Base-by-base conservation (phyloP, 2,797 vertebrate genomes). In the Poeciliopsis paucimaculata region DNA sequence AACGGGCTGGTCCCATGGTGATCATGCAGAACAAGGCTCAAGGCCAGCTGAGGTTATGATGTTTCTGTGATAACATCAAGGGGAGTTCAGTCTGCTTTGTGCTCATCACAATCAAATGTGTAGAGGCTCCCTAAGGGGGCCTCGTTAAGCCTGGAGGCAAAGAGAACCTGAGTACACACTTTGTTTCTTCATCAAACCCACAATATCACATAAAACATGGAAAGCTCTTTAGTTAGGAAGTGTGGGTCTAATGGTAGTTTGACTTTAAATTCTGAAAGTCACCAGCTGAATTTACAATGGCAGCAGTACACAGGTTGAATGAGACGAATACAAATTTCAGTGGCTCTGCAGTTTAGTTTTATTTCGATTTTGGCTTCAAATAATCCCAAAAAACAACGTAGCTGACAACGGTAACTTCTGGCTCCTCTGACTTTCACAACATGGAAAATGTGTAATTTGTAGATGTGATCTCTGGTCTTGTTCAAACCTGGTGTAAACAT, bases 1-100 rank as follows among this genome's bases (percentile, higher is more conserved):
- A 73, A 84, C 8, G 4, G 13, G 31, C 3, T 12, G 62, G 46
- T 64, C 60, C 76, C 53, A 9, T 13, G 9, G 75, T 75, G 81
- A 79, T 36, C 72, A 46, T 12, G 73, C 68, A 76, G 82, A 82
- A 57, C 76, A 45, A 74, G 75, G 80, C 79, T 80, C 74, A 84
- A 80, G 84, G 87, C 82, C 79, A 43, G 70, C 77, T 26, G 80
- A 86, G 87, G 87, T 85, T 66, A 79, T 16, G 45, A 73, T 80
- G 77, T 73, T 77, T 73, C 70, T 45, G 68, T 80, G 87, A 88
- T 87, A 85, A 80, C 86, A 87, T 82, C 80, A 51, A 66, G 82
- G 77, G 43, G 72, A 74, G 77, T 78, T 76, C 26, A 1, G 20
- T 68, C 77, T 71, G 77, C 34, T 60, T 76, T 4, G 26, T 72